A percentile compares a stretch with the other conserved stretches of the same genome.
These are phyloP conservation scores for Drosophila neocordata DNA, from an alignment of 1,140 invertebrate genomes.

Conservation along the genomic window DNA sequence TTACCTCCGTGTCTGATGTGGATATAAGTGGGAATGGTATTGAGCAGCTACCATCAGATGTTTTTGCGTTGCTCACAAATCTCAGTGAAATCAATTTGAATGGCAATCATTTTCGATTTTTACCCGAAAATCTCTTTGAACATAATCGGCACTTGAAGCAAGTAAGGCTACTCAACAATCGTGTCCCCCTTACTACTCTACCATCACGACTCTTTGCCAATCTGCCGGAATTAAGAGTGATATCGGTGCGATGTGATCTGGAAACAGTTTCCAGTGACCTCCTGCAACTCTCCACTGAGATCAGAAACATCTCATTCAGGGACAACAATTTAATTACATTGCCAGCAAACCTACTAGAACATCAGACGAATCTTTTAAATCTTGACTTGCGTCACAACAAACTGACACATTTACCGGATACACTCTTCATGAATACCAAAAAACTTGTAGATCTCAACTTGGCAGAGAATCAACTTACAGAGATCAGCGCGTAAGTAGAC, in stretches of 20 bases:
- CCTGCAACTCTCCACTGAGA: conserved; percentile 84
- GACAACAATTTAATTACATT: conserved; percentile 84
- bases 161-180: conserved; percentile 85
- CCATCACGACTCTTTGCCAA: conserved; percentile 85
- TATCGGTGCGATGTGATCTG: conserved; percentile 83
- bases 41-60: conserved; percentile 84
- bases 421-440: conserved; percentile 83
- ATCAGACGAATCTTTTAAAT: conserved; percentile 84
- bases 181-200: conserved; percentile 84
- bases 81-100: conserved; percentile 85
- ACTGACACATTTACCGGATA: conserved; percentile 84
- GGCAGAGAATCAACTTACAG: conserved; percentile 84
- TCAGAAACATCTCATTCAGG: conserved; percentile 85
- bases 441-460: conserved; percentile 84
- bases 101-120: conserved; percentile 85
- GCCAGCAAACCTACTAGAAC: conserved; percentile 84
- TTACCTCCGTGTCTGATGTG: conserved; percentile 85
- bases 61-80: conserved; percentile 85
- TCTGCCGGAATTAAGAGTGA: conserved; percentile 83
- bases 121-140: conserved; percentile 85
- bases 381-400: conserved; percentile 85
- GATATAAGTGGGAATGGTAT: conserved; percentile 87
- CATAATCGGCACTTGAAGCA: conserved; percentile 84
- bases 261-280: conserved; percentile 84
- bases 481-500: conserved; percentile 84